Conservation (phyloP, 2,797 vertebrate species). For the Apogon talboti region DNA sequence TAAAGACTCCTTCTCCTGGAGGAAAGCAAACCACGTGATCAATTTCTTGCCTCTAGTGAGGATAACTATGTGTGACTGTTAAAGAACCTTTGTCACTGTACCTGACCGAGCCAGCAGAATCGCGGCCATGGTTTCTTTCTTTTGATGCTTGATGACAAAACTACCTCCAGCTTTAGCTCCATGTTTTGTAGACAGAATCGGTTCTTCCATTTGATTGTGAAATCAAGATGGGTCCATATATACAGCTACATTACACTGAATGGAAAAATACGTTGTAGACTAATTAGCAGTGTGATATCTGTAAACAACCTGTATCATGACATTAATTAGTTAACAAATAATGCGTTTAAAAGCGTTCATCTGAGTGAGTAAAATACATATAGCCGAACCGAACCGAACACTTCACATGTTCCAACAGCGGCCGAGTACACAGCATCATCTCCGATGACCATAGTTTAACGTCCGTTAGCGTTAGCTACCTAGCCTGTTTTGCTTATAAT, state of each 20-base stretch:
- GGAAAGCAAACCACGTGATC: background rate
- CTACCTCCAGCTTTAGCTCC: constrained; percentile 92
- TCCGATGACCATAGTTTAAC: too few relatives aligned
- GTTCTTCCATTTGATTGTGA: background rate
- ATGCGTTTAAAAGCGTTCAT: background rate
- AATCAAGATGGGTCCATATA: background rate
- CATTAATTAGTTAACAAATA: background rate
- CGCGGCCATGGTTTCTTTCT: constrained; percentile 93
- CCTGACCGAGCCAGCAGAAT: constrained; percentile 94
- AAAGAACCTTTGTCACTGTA: constrained; percentile 57
- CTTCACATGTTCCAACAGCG: too few relatives aligned
- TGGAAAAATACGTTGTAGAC: background rate
- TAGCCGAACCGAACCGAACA: too few relatives aligned
- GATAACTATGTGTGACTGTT: fast-evolving
- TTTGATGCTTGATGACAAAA: constrained; percentile 91
- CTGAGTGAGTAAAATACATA: too few relatives aligned
- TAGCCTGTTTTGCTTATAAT: constrained; percentile 42
- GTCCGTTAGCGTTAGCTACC: constrained; percentile 60
- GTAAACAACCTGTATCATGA: too few relatives aligned
- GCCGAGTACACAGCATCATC: too few relatives aligned
- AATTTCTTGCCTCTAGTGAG: too few relatives aligned
- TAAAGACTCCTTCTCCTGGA: constrained; percentile 92
- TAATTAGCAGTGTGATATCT: too few relatives aligned
- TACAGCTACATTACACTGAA: background rate
- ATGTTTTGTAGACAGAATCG: constrained; percentile 72